phyloP scores from a whole-genome alignment of 2,888 invertebrate genomes.

The Lordiphosa fenestrarum region DNA sequence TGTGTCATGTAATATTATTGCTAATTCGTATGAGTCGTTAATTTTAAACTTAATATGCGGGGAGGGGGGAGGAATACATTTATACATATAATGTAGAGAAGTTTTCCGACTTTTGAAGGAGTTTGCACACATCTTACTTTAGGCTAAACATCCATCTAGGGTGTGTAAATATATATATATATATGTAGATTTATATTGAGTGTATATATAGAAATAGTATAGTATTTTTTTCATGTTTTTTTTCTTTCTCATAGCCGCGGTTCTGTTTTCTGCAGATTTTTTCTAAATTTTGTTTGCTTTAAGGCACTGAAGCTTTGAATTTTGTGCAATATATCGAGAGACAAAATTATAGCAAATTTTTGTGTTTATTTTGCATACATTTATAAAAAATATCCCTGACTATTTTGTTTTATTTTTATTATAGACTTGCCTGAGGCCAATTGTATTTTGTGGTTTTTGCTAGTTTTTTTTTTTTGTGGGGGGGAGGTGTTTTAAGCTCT shows the following conservation, averaged over 20 bases:
- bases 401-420: conserved; percentile 35
- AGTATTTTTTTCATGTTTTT: conserved; percentile 7
- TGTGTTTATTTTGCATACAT: conserved; percentile 6
- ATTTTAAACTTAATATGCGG: conserved; percentile 65
- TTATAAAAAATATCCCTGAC: conserved; percentile 64
- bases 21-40: conserved; percentile 72
- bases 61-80: conserved; percentile 38
- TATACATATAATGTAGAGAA: conserved; percentile 59
- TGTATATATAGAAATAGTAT: conserved; percentile 55
- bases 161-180: conserved; percentile 58
- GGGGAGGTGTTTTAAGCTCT: conserved; percentile 50
- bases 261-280: conserved; percentile 23
- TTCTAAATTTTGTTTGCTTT: conserved; percentile 54
- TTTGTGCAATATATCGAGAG: conserved; percentile 69
- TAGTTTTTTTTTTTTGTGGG: conserved; percentile 14
- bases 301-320: conserved; percentile 78
- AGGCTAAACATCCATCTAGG: conserved; percentile 68
- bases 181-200: conserved; percentile 44
- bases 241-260: conserved; percentile 38
- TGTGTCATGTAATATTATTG: conserved; percentile 48
- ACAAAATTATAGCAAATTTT: conserved; percentile 21
- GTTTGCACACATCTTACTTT: conserved; percentile 47
- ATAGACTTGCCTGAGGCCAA: conserved; percentile 27
- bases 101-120: conserved; percentile 14
- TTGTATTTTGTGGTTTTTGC: conserved; percentile 43